Percentiles rank a stretch among this genome's conserved stretches.
Evolutionary conservation across 2,113 vertebrate genomes (phyloP).

Genomic region (Smithornis capensis): DNA sequence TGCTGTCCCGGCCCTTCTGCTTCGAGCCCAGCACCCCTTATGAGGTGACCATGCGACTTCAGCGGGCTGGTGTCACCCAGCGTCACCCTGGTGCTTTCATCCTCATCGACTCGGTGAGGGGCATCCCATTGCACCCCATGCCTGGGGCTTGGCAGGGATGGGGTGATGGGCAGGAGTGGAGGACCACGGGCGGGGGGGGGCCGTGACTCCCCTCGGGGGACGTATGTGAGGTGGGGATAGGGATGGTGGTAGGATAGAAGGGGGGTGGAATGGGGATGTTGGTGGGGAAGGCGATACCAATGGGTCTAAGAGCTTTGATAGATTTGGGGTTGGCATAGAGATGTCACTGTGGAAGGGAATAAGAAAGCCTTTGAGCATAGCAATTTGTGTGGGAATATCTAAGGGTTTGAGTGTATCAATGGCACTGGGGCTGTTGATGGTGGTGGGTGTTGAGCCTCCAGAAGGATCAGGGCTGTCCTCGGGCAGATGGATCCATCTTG

Average conservation of each 20-base stretch:
- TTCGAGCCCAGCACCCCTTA: constrained; percentile 84
- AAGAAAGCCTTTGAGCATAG: neutral
- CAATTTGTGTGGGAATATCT: neutral
- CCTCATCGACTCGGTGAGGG: constrained; percentile 83
- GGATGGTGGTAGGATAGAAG: neutral
- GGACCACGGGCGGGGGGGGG: neutral
- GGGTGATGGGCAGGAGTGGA: neutral
- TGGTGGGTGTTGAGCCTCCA: neutral
- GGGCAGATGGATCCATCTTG: neutral
- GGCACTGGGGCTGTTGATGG: neutral
- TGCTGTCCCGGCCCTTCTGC: constrained; percentile 85
- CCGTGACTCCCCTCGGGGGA: neutral
- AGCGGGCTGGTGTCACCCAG: constrained; percentile 73
- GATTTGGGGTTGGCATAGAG: neutral
- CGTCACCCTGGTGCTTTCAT: constrained; percentile 78
- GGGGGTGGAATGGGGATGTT: neutral
- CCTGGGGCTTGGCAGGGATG: neutral
- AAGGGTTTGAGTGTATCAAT: neutral
- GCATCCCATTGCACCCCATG: rapidly evolving
- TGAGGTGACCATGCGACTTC: constrained; percentile 77
- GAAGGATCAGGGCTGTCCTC: neutral
- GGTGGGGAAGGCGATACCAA: neutral
- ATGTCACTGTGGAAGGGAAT: neutral
- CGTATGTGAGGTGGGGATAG: rapidly evolving
- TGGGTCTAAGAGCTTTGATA: neutral